Evolutionary conservation across 2,113 vertebrate genomes (phyloP).

Genomic region (Scomber colias): DNA sequence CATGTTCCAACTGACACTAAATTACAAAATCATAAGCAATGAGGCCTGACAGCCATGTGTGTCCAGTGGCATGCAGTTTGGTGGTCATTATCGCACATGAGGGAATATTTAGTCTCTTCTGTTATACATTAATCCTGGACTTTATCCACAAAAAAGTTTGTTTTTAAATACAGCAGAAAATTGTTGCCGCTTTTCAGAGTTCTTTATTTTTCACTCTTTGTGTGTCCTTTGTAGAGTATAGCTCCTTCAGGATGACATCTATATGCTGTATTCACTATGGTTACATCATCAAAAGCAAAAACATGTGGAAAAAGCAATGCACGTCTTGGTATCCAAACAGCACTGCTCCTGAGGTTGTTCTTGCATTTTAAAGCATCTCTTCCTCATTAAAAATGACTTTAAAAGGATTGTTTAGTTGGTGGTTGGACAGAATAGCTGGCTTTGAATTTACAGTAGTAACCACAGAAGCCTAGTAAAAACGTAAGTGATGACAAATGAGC

Average conservation of each 20-base stretch:
- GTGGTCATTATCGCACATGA: conserved; percentile 13
- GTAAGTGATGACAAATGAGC: conserved; percentile 65
- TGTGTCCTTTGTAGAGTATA: conserved; percentile 46
- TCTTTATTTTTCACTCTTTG: conserved; percentile 45
- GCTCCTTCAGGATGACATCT: conserved; percentile 24
- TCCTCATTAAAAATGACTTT: conserved; percentile 25
- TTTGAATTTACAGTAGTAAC: conserved; percentile 38
- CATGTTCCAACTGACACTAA: background rate
- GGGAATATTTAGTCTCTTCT: background rate
- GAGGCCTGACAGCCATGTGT: conserved; percentile 30
- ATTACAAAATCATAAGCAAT: background rate
- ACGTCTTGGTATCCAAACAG: conserved; percentile 27
- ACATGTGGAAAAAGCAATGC: conserved; percentile 37
- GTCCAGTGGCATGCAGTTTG: background rate
- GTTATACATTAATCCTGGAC: conserved; percentile 5
- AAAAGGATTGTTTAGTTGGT: conserved; percentile 42
- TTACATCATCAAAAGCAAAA: conserved; percentile 44
- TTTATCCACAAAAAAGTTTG: background rate
- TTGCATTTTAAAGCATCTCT: conserved; percentile 32
- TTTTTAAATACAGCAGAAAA: background rate
- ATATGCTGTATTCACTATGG: background rate
- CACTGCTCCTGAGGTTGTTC: conserved; percentile 32
- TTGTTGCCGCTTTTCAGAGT: conserved; percentile 9
- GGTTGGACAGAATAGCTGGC: conserved; percentile 52
- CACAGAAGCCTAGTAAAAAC: conserved; percentile 46